Percentiles rank a stretch among this genome's conserved stretches.
Conservation (phyloP, 1,140 invertebrate genomes). For the Propsilocerus akamusi region DNA sequence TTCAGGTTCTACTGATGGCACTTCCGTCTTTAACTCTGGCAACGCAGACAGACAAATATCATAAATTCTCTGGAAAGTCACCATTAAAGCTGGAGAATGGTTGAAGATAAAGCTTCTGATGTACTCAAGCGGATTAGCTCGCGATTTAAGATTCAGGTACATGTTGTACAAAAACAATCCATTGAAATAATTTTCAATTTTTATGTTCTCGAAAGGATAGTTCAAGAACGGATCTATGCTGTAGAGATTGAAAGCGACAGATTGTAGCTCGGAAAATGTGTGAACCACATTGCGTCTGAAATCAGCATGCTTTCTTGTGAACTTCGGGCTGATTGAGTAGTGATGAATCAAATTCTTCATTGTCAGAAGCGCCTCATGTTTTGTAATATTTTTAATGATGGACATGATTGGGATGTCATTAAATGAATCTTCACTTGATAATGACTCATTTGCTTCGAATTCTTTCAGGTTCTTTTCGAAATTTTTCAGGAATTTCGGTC, state of each 20-base stretch:
- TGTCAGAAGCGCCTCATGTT: conserved; percentile 36
- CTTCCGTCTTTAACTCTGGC: background rate
- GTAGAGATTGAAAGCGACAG: conserved; percentile 36
- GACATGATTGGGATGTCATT: conserved; percentile 17
- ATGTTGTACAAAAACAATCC: conserved; percentile 59
- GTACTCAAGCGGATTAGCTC: conserved; percentile 29
- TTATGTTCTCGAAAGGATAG: conserved; percentile 29
- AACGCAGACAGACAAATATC: conserved; percentile 12
- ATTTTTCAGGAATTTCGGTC: conserved; percentile 23
- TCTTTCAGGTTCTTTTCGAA: conserved; percentile 22
- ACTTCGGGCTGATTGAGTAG: conserved; percentile 38
- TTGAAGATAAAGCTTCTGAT: conserved; percentile 27
- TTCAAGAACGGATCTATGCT: conserved; percentile 43
- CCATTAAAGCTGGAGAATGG: conserved; percentile 28
- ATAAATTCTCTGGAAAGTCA: conserved; percentile 19
- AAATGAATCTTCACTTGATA: background rate
- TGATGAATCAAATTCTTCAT: conserved; percentile 37
- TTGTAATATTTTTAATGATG: conserved; percentile 27
- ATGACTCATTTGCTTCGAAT: conserved; percentile 8
- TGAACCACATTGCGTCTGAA: conserved; percentile 41
- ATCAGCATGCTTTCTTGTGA: conserved; percentile 34
- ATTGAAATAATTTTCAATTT: conserved; percentile 39
- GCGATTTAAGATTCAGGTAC: conserved; percentile 32
- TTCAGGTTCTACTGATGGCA: conserved; percentile 4
- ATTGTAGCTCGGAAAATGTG: conserved; percentile 52